phyloP scores from a whole-genome alignment of 2,113 vertebrate species.

The Acrocephalus arundinaceus region DNA sequence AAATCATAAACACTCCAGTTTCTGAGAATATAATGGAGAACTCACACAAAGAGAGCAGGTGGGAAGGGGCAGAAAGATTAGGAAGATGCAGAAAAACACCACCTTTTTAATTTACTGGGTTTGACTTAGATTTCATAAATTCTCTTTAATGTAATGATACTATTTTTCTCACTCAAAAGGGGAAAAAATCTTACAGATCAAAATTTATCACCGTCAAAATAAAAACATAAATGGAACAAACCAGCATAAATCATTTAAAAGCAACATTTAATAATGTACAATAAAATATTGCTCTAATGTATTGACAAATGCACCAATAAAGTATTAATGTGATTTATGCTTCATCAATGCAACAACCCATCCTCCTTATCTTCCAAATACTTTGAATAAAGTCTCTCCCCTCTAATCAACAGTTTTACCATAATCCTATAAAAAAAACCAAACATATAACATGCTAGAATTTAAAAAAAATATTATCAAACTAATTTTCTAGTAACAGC shows the following conservation, averaged over 20 bases:
- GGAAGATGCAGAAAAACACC: conserved; percentile 8
- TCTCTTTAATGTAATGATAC: conserved; percentile 39
- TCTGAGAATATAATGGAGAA: conserved; percentile 12
- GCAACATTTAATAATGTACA: conserved; percentile 76
- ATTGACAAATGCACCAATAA: conserved; percentile 80
- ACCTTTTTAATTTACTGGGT: conserved; percentile 23
- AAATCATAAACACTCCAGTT: conserved; percentile 4
- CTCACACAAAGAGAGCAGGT: background rate
- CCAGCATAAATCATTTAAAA: conserved; percentile 76
- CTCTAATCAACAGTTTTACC: background rate
- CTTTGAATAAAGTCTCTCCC: conserved; percentile 29
- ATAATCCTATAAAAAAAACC: background rate
- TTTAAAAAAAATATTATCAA: background rate
- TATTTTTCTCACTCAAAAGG: conserved; percentile 42
- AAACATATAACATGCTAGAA: background rate
- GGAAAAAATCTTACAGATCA: conserved; percentile 17
- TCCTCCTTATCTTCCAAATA: conserved; percentile 41
- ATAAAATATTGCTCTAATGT: conserved; percentile 78
- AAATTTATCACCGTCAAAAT: conserved; percentile 74
- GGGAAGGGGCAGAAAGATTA: background rate
- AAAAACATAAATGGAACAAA: conserved; percentile 66
- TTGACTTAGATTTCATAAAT: background rate
- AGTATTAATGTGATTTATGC: conserved; percentile 79
- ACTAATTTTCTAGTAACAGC: background rate
- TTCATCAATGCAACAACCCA: conserved; percentile 61